phyloP scores from a whole-genome alignment of 2,888 invertebrate genomes.

The Xanthorhoe spadicearia region DNA sequence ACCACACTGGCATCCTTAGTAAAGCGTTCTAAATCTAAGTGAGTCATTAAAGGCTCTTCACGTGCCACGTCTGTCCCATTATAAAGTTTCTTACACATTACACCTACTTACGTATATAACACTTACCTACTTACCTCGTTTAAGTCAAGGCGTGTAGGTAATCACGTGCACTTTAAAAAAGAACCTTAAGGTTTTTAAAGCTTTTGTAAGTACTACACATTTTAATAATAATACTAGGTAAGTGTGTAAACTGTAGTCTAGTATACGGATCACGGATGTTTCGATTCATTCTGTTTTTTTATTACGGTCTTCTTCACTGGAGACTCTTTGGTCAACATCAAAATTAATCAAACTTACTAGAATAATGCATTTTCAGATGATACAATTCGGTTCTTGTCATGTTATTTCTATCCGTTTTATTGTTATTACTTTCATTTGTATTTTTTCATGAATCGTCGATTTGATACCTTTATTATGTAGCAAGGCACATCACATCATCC shows the following conservation, averaged over 20 bases:
- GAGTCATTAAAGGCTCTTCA: conserved; percentile 59
- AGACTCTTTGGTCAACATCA: too few species aligned
- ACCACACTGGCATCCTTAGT: neutral
- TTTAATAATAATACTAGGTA: too few species aligned
- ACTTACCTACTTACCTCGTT: conserved; percentile 48
- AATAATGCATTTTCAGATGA: too few species aligned
- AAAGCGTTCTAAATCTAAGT: conserved; percentile 37
- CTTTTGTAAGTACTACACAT: neutral
- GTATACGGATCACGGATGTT: too few species aligned
- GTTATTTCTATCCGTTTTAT: too few species aligned
- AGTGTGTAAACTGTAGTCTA: too few species aligned
- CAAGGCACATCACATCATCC: neutral
- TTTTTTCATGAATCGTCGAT: neutral
- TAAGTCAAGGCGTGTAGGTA: conserved; percentile 37
- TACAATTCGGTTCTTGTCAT: too few species aligned
- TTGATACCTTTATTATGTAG: neutral
- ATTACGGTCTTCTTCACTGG: too few species aligned
- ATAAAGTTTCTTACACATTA: conserved; percentile 60
- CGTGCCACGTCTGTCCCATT: conserved; percentile 65
- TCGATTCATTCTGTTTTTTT: too few species aligned
- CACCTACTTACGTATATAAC: conserved; percentile 23
- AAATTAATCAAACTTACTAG: too few species aligned
- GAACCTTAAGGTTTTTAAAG: neutral
- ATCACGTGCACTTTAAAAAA: conserved; percentile 3
- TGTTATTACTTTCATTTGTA: too few species aligned